Base-by-base conservation (phyloP, 2,113 vertebrate genomes). In the Tonatia bakeri region DNA sequence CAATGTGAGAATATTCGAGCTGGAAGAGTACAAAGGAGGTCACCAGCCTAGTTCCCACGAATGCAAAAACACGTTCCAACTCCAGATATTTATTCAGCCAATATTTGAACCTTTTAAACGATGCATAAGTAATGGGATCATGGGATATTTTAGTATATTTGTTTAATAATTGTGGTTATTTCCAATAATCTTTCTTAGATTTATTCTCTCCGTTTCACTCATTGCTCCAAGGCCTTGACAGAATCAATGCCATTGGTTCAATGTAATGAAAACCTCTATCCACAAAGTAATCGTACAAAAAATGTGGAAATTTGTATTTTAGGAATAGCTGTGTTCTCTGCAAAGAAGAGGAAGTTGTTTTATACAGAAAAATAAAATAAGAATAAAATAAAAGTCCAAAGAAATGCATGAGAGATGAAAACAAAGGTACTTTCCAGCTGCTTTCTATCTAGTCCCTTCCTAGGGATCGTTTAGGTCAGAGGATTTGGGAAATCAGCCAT, bases 351-450 rank as follows among this genome's bases (percentile, higher is more conserved):
- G 40, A 45, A 2, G 15, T 17, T 17, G 26, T 40, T 43, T 43
- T 28, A 65, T 65, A 33, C 31, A 8, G 24, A 65, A 65, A 65
- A 65, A 17, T n/a, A 64, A 59, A 59, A 72, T 38, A 15, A 43
- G 10, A 84, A 73, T 75, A 15, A 92, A 85, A 33, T 14, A 38
- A 17, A 61, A 8, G 3, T 20, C 14, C 24, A 47, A 38, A 70
- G 17, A 75, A 38, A 67, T 33, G 5, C 5, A 28, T 33, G 15
- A 65, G 11, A 22, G 10, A 72, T 26, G 52, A 70, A 28, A 50
- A 0, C 1, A 1, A 36, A 75, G 10, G 9, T 2, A 15, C 5
- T 54, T 26, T 5, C 17, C 36, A 5, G n/a, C 1, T 89, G 20
- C 31, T 86, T 65, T 81, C 31, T 81, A 10, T 81, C 31, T 81